Base-by-base conservation (phyloP, 92 coral and sea anemone genomes). In the Palythoa grandiflora region DNA sequence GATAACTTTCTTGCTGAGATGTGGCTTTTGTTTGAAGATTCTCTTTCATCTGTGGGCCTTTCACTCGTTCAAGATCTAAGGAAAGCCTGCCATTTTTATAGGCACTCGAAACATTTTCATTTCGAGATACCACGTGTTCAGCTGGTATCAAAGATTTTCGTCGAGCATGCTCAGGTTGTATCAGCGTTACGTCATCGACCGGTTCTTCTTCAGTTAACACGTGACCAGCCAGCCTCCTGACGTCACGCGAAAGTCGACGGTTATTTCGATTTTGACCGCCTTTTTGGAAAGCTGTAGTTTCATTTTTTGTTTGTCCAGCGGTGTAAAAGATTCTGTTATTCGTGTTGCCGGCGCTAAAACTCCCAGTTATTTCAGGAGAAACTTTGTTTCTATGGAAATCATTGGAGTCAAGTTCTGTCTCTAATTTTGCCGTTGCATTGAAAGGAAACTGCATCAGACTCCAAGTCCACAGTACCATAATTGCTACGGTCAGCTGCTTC, bases 401-500 rank as follows among this genome's bases (percentile, higher is more conserved):
- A 2, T 55, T 21, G 36, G 70, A 84, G 35, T 84, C 92, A 21
- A 81, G 50, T 38, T 91, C 92, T 72, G 39, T 85, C 19, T 94
- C 93, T 73, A 97, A 78, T 78, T 94, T 94, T 5, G 96, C 98
- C 28, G 98, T 94, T 28, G 96, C 93, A 90, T 95, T 97, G 55
- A 97, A 88, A 12, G 99, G 99, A 79, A 97, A 97, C 80, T 97
- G 99, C 84, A 97, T 88, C 44, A 97, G 87, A 59, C 98, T 97
- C 92, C 98, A 96, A 9, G 98, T 92, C 99, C 99, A 97, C 55
- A 97, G 83, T 16, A 91, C 87, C 44, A 97, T 77, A 9, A 97
- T 96, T 35, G 95, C 92, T 2, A 93, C 80, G 6, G 93, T 93
- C 83, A 97, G 92, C 59, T 78, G 86, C 66, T 84, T 84, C 21